A percentile compares a stretch with the other conserved stretches of the same genome.
phyloP scores from a whole-genome alignment of 1,140 invertebrate species.

The Meloidogyne floridensis region DNA sequence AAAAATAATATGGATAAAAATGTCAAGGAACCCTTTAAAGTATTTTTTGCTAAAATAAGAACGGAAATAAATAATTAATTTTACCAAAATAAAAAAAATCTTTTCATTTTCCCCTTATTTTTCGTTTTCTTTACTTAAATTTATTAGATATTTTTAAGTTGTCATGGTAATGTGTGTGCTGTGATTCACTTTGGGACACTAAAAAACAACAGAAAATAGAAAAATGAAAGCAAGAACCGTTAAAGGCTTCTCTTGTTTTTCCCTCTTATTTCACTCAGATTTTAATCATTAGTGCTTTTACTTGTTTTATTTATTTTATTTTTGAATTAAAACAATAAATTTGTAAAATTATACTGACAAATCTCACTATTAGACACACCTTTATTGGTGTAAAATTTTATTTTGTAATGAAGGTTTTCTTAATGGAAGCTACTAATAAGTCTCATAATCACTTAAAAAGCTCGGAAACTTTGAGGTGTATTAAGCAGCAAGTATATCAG shows the following conservation, averaged over 20 bases:
- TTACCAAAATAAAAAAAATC: neutral
- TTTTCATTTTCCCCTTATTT: neutral
- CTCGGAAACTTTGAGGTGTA: too few species aligned
- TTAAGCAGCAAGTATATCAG: too few species aligned
- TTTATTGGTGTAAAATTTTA: too few species aligned
- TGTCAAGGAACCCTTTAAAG: too few species aligned
- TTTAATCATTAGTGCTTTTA: neutral
- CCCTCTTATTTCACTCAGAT: neutral
- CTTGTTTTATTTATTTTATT: neutral
- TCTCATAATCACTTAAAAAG: too few species aligned
- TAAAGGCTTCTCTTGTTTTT: neutral
- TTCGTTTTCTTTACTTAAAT: neutral
- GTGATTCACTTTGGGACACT: neutral
- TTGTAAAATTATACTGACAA: too few species aligned
- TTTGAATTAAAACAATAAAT: too few species aligned
- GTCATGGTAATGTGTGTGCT: neutral
- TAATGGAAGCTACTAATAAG: too few species aligned
- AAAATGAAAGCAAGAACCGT: neutral
- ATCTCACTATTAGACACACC: too few species aligned
- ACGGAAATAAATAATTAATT: conserved; percentile 10
- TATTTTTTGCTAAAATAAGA: conserved; percentile 11
- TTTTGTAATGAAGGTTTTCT: too few species aligned
- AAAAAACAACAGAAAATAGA: conserved; percentile 1
- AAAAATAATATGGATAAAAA: too few species aligned
- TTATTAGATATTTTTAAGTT: neutral